phyloP scores from a whole-genome alignment of 1,140 invertebrate species.

The Triops longicaudatus region DNA sequence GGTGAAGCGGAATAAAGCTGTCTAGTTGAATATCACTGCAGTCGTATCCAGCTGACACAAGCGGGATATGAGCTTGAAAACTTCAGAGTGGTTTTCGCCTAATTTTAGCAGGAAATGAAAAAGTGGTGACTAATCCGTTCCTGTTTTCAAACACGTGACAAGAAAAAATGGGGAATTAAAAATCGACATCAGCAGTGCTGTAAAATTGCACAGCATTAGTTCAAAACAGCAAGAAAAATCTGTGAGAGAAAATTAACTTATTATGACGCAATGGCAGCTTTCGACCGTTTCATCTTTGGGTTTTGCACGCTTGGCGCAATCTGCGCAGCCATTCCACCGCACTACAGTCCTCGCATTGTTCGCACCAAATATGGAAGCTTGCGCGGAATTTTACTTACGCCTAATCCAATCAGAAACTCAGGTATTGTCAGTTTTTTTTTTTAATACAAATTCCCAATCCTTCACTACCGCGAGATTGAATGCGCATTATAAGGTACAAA shows the following conservation, averaged over 20 bases:
- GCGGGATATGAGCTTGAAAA: background rate
- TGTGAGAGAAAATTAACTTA: background rate
- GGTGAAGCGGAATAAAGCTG: background rate
- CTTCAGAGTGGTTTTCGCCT: background rate
- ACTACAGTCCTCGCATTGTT: background rate
- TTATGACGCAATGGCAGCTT: background rate
- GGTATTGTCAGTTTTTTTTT: background rate
- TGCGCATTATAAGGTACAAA: too few species aligned
- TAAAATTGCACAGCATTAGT: too few species aligned
- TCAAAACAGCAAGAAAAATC: too few species aligned
- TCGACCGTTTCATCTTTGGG: background rate
- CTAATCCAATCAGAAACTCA: background rate
- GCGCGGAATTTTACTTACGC: background rate
- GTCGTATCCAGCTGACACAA: background rate
- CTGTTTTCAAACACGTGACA: too few species aligned
- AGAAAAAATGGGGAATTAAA: too few species aligned
- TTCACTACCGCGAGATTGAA: too few species aligned
- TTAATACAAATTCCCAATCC: background rate
- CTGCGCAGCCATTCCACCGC: background rate
- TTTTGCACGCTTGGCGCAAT: background rate
- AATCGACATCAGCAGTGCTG: too few species aligned
- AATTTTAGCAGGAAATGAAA: background rate
- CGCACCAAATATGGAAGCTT: background rate
- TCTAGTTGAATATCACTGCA: background rate
- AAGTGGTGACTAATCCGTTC: too few species aligned